Evolutionary conservation across 2,797 vertebrate species (phyloP).

Genomic region (Lepus oiostolus): DNA sequence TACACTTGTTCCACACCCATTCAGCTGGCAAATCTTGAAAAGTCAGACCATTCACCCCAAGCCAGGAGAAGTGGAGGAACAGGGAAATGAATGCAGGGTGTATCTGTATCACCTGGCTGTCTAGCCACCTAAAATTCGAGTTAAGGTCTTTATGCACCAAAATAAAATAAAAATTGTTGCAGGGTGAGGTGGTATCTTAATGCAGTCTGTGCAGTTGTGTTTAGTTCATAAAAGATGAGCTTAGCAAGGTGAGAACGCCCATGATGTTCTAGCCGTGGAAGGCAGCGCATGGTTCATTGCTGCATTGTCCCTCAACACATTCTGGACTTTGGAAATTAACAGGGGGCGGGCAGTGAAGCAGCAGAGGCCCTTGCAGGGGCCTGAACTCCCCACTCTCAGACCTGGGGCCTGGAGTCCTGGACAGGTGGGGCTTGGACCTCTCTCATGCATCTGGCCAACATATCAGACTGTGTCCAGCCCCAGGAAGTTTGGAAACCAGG

Average conservation of each 20-base stretch:
- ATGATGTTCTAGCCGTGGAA: background rate
- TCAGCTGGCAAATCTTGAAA: background rate
- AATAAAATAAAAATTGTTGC: background rate
- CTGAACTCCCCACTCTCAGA: background rate
- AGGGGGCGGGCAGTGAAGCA: rapidly evolving
- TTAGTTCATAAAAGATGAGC: background rate
- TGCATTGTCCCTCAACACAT: background rate
- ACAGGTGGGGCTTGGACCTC: too few relatives aligned
- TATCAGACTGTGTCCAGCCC: rapidly evolving
- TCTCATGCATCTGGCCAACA: rapidly evolving
- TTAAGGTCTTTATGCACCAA: background rate
- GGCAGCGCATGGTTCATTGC: background rate
- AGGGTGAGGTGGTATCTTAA: background rate
- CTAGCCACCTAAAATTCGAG: background rate
- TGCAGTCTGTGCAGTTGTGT: background rate
- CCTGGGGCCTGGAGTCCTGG: background rate
- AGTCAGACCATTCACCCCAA: background rate
- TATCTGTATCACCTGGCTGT: background rate
- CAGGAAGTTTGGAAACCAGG: background rate
- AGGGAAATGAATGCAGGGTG: background rate
- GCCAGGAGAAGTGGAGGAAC: background rate
- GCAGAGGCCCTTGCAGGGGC: rapidly evolving
- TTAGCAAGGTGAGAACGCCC: background rate
- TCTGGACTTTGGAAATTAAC: background rate
- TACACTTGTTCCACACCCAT: background rate